phyloP scores from a whole-genome alignment of 2,888 invertebrate species.

The Drosophila fulvimacula region DNA sequence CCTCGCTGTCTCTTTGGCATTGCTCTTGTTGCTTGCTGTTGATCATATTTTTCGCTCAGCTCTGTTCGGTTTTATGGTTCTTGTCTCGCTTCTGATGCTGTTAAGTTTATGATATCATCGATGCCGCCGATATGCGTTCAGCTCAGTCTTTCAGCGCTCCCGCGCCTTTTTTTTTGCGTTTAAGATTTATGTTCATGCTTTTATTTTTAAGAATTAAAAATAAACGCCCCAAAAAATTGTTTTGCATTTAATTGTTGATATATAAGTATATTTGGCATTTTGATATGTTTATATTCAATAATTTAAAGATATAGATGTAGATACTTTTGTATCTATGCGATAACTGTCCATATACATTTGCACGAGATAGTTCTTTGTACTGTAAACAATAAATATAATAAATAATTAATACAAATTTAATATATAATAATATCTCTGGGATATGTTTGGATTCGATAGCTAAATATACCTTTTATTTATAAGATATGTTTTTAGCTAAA shows the following conservation, averaged over 20 bases:
- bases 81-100: constrained; percentile 6
- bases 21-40: not conserved
- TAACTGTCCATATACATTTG: not conserved
- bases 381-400: no score
- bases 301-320: constrained; percentile 7
- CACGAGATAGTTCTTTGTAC: no score
- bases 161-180: not conserved
- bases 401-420: no score
- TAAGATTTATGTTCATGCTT: constrained; percentile 57
- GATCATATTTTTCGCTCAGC: not conserved
- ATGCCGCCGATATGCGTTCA: constrained; percentile 4
- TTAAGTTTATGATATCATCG: constrained; percentile 36
- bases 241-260: constrained; percentile 14
- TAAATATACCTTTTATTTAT: no score
- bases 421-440: no score
- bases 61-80: constrained; percentile 1
- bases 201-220: constrained; percentile 49
- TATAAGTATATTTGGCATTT: constrained; percentile 21
- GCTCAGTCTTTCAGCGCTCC: constrained; percentile 6
- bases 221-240: constrained; percentile 46
- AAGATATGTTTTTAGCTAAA: no score
- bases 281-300: constrained; percentile 31
- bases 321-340: constrained; percentile 17
- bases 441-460: no score
- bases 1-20: not conserved